A percentile compares a stretch with the other conserved stretches of the same genome.
Conservation (phyloP, 2,888 invertebrate genomes). For the Patella depressa region DNA sequence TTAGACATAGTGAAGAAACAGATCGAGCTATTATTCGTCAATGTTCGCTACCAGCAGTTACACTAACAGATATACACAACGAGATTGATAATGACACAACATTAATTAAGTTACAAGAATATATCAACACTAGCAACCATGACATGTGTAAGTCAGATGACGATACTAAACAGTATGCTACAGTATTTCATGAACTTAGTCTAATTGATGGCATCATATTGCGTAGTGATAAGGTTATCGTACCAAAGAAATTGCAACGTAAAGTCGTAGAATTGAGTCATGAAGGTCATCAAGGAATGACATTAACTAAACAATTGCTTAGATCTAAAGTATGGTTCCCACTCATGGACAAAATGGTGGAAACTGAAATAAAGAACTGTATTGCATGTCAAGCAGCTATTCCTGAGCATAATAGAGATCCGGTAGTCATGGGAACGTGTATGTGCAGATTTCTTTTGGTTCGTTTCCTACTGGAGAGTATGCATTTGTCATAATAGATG, state of each 20-base stretch:
- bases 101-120: no score
- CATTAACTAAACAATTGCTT: constrained; percentile 42
- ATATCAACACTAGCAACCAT: no score
- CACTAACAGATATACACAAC: not conserved
- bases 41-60: not conserved
- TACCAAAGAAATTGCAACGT: constrained; percentile 36
- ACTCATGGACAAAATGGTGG: constrained; percentile 38
- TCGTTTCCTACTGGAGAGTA: constrained; percentile 27
- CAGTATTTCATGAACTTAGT: constrained; percentile 27
- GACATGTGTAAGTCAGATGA: no score
- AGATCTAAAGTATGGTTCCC: constrained; percentile 51
- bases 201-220: constrained; percentile 30
- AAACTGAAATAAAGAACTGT: constrained; percentile 24
- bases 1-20: constrained; percentile 28
- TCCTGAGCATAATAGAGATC: constrained; percentile 20
- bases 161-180: no score
- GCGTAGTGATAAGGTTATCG: constrained; percentile 30
- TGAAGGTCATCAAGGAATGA: constrained; percentile 45
- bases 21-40: constrained; percentile 26
- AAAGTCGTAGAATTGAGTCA: constrained; percentile 41
- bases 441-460: constrained; percentile 38
- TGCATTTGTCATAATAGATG: constrained; percentile 23
- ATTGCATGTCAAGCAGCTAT: constrained; percentile 36
- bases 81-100: constrained; percentile 26
- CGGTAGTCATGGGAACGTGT: constrained; percentile 21